A percentile compares a stretch with the other conserved stretches of the same genome.
phyloP scores from a whole-genome alignment of 2,888 invertebrate species.

The Hedya salicella region DNA sequence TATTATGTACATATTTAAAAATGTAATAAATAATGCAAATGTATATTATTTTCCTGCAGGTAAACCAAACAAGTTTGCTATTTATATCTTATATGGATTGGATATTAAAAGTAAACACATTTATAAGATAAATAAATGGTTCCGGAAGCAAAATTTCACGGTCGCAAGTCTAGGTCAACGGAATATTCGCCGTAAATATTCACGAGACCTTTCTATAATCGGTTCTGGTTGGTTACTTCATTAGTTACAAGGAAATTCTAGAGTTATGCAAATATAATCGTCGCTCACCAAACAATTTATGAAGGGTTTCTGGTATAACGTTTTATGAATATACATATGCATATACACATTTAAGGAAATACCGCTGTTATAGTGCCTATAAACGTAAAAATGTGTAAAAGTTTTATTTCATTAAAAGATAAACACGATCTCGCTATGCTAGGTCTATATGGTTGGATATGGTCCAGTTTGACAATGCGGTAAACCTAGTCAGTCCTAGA shows the following conservation, averaged over 20 bases:
- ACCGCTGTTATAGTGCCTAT: no score
- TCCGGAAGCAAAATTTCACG: constrained; percentile 37
- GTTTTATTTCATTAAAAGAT: no score
- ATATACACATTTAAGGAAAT: no score
- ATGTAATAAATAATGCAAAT: not conserved
- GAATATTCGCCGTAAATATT: constrained; percentile 33
- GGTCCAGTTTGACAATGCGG: no score
- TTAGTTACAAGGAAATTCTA: constrained; percentile 3
- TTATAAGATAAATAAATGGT: constrained; percentile 30
- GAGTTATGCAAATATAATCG: not conserved
- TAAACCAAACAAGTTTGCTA: not conserved
- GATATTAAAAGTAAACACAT: constrained; percentile 20
- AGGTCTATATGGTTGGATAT: no score
- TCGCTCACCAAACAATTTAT: no score
- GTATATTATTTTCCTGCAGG: constrained; percentile 11
- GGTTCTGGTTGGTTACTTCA: constrained; percentile 7
- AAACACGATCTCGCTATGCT: no score
- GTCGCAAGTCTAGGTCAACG: constrained; percentile 30
- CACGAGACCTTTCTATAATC: constrained; percentile 27
- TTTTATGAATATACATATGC: no score
- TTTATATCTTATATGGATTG: constrained; percentile 5
- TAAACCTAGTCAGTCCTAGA: no score
- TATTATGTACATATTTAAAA: not conserved
- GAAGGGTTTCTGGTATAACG: no score
- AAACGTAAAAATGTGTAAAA: no score